Evolutionary conservation across 2,113 vertebrate genomes (phyloP).

Genomic region (Girardinichthys multiradiatus): DNA sequence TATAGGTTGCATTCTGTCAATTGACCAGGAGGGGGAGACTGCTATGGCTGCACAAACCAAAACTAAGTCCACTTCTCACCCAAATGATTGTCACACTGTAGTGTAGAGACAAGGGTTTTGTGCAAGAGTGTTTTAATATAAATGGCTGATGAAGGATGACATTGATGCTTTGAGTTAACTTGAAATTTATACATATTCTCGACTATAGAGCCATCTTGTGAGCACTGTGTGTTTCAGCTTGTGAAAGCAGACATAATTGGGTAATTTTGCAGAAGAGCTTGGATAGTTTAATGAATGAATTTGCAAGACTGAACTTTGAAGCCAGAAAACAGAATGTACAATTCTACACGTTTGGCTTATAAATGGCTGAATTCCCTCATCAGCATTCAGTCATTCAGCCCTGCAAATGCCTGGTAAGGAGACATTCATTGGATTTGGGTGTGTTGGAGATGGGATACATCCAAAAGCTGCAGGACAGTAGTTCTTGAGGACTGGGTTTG

Average conservation of each 20-base stretch:
- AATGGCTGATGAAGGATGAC: background rate
- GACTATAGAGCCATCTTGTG: no score
- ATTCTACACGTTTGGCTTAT: background rate
- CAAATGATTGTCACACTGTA: background rate
- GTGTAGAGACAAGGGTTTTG: background rate
- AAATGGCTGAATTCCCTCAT: no score
- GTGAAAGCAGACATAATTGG: background rate
- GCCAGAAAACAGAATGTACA: background rate
- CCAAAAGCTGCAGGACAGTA: no score
- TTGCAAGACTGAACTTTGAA: background rate
- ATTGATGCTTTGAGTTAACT: no score
- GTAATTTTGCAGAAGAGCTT: background rate
- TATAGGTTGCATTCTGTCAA: background rate
- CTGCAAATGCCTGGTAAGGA: no score
- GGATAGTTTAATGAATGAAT: background rate
- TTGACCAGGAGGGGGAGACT: slow-evolving; percentile 5
- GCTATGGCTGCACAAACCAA: background rate
- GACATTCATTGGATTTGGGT: no score
- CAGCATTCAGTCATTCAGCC: no score
- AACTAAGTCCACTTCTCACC: background rate
- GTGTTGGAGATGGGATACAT: no score
- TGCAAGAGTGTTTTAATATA: background rate
- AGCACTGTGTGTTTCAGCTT: no score
- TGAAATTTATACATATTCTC: no score
- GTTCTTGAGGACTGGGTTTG: no score